Conservation (phyloP, 1,140 invertebrate genomes). For the silkworm (Bombyx mori) region ASM3026992v2 NC_085113.1:4924001-4924500, state of each 20-base stretch:
- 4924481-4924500: constrained; percentile 51
- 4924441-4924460: constrained; percentile 50
- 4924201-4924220: constrained; percentile 36
- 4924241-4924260: constrained; percentile 55
- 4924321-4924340: constrained; percentile 55
- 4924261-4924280: constrained; percentile 34
- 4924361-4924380: constrained; percentile 36
- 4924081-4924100: not conserved
- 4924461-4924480: constrained; percentile 64
- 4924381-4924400: constrained; percentile 26
- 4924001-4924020: constrained; percentile 29
- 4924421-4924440: constrained; percentile 37
- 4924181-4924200: constrained; percentile 7
- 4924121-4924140: no score
- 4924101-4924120: no score
- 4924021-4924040: constrained; percentile 5
- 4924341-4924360: constrained; percentile 59
- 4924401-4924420: constrained; percentile 28
- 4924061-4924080: constrained; percentile 11
- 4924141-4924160: not conserved
- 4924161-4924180: no score
- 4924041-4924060: constrained; percentile 19
- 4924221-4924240: constrained; percentile 40
- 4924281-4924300: constrained; percentile 62
- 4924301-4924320: constrained; percentile 42